Evolutionary conservation across 2,113 vertebrate genomes (phyloP).

Genomic region (Podiceps cristatus): DNA sequence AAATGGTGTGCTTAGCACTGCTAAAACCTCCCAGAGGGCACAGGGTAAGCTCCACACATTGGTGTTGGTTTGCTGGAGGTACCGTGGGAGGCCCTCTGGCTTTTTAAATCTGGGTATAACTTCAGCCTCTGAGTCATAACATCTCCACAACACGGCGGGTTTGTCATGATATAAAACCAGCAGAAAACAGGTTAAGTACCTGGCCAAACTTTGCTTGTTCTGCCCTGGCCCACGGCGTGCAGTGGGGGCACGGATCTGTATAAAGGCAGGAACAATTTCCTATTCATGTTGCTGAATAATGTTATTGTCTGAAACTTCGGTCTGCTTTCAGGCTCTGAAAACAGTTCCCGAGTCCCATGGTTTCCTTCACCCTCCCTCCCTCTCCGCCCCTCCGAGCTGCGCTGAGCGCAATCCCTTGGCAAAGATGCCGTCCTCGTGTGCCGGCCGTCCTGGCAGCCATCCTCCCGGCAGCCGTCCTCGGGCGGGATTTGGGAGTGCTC

Average conservation of each 20-base stretch:
- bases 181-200: background rate
- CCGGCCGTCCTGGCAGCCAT: background rate
- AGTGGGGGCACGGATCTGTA: accelerated
- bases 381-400: background rate
- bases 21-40: background rate
- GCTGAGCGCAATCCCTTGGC: background rate
- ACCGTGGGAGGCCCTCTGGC: background rate
- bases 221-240: background rate
- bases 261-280: slow-evolving; percentile 3
- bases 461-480: background rate
- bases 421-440: background rate
- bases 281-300: background rate
- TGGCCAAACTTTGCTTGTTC: background rate
- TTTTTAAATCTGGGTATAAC: background rate
- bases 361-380: background rate
- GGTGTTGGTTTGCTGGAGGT: background rate
- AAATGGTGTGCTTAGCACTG: accelerated
- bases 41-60: accelerated
- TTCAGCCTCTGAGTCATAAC: background rate
- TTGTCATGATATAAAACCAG: background rate
- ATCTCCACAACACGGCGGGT: background rate
- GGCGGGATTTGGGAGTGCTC: background rate
- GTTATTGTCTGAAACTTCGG: background rate
- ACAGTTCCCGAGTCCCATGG: background rate
- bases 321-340: background rate